These are phyloP conservation scores for Sprattus sprattus DNA, from an alignment of 2,113 vertebrate genomes.

Conservation along the genomic window DNA sequence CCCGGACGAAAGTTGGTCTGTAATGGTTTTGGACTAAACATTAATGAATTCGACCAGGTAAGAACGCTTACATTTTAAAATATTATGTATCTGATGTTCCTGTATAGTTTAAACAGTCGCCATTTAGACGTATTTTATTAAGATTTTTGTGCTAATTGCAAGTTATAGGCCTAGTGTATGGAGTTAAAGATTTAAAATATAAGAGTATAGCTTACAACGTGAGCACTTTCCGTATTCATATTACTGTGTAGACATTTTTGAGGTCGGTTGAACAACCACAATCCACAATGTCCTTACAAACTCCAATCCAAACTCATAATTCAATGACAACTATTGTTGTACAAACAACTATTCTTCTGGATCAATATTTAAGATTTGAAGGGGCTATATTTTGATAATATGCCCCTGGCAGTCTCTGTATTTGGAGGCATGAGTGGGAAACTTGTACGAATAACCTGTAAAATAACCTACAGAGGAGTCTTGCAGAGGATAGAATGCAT, in stretches of 20 bases:
- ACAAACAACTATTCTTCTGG: too few species aligned
- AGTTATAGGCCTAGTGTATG: not conserved
- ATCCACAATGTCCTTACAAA: not conserved
- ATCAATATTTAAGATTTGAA: too few species aligned
- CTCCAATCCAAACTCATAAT: too few species aligned
- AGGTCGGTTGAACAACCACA: not conserved
- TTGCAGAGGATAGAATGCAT: too few species aligned
- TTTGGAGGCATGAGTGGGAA: not conserved
- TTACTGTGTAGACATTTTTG: not conserved
- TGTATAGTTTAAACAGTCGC: not conserved
- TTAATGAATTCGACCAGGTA: slow-evolving; percentile 39
- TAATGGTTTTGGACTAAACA: not conserved
- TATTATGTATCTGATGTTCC: not conserved
- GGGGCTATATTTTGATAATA: too few species aligned
- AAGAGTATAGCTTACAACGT: not conserved
- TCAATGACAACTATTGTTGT: too few species aligned
- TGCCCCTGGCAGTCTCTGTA: not conserved
- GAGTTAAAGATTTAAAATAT: not conserved
- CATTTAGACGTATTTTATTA: not conserved
- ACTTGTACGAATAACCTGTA: not conserved
- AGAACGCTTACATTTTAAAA: not conserved
- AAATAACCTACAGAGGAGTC: not conserved
- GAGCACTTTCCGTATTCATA: not conserved
- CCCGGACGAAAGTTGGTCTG: not conserved
- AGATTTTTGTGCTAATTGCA: too few species aligned